phyloP scores from a whole-genome alignment of 2,113 vertebrate species.

The Silurus asotus region DNA sequence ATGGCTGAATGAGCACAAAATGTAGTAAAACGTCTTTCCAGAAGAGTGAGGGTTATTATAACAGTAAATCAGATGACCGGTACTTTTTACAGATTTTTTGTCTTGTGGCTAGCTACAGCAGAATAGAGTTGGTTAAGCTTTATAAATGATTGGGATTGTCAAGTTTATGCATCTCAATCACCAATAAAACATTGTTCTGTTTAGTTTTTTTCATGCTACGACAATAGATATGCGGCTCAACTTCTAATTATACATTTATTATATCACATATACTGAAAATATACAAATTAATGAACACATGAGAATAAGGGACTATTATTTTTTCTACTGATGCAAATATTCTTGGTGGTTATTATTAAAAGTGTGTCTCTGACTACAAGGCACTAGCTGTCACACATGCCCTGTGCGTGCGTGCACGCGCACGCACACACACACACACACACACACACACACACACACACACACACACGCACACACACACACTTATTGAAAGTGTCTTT shows the following conservation, averaged over 20 bases:
- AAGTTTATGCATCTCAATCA: background rate
- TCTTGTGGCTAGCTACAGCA: too few species aligned
- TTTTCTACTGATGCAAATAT: background rate
- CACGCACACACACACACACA: conserved; percentile 3
- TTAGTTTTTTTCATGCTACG: too few species aligned
- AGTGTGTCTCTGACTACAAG: background rate
- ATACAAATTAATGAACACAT: background rate
- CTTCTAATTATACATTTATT: background rate
- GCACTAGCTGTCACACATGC: background rate
- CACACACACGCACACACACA: conserved; percentile 1
- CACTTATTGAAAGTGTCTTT: background rate
- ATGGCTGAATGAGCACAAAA: too few species aligned
- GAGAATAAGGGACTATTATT: background rate
- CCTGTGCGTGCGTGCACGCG: background rate
- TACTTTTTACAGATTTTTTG: too few species aligned
- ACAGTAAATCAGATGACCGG: too few species aligned
- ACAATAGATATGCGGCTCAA: background rate
- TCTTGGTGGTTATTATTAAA: background rate
- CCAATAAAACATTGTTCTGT: background rate
- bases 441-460: background rate
- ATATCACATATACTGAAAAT: background rate
- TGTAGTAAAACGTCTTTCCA: too few species aligned
- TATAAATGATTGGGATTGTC: background rate
- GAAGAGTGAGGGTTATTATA: too few species aligned
- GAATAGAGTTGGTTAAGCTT: background rate